Evolutionary conservation across 2,113 vertebrate genomes (phyloP).

Genomic region (Clarias gariepinus): DNA sequence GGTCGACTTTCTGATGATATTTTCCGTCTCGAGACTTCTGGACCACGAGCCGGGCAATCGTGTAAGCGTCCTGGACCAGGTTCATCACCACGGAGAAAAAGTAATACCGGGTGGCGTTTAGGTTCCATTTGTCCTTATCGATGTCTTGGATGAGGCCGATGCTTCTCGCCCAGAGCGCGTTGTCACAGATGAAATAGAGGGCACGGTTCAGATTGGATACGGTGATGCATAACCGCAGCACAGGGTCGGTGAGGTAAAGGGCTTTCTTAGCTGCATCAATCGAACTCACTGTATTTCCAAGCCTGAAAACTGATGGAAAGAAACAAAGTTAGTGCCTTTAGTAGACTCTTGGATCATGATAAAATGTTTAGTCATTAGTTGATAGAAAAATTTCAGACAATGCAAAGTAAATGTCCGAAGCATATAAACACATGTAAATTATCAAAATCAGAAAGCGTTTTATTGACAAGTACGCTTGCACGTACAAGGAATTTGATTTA

Average conservation of each 20-base stretch:
- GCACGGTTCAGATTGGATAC: conserved; percentile 80
- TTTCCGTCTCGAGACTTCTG: conserved; percentile 59
- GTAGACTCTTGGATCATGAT: not conserved
- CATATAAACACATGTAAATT: not conserved
- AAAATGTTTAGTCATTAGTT: not conserved
- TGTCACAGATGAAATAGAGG: conserved; percentile 87
- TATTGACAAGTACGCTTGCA: too few species aligned
- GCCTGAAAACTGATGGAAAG: conserved; percentile 83
- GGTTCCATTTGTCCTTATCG: conserved; percentile 79
- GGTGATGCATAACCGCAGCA: conserved; percentile 82
- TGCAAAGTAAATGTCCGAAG: not conserved
- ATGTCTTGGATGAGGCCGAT: conserved; percentile 74
- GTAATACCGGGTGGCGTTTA: conserved; percentile 80
- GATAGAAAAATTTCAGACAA: not conserved
- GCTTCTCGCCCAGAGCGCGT: conserved; percentile 79
- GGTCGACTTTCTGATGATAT: conserved; percentile 55
- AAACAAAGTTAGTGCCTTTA: conserved; percentile 38
- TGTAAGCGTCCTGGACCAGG: conserved; percentile 81
- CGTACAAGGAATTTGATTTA: too few species aligned
- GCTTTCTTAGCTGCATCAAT: conserved; percentile 79
- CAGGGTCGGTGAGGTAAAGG: conserved; percentile 70
- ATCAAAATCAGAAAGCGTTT: too few species aligned
- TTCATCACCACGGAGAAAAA: conserved; percentile 80
- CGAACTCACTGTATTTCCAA: conserved; percentile 85
- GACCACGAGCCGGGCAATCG: conserved; percentile 74